phyloP scores from a whole-genome alignment of 2,113 vertebrate species.

The Deroptyus accipitrinus region DNA sequence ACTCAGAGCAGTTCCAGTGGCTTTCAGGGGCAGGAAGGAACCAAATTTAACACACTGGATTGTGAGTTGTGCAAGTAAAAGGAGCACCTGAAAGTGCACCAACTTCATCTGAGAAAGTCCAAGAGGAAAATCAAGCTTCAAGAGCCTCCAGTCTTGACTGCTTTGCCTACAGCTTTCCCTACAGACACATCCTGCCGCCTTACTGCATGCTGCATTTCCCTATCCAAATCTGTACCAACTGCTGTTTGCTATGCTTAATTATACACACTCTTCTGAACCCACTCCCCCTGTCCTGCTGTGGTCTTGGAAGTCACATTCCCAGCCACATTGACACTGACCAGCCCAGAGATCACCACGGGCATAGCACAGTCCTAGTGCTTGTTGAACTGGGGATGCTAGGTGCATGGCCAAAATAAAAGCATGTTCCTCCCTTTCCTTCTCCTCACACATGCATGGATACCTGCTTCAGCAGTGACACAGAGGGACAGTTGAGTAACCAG shows the following conservation, averaged over 20 bases:
- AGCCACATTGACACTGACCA: neutral
- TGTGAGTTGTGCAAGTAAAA: neutral
- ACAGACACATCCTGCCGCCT: neutral
- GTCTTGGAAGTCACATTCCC: neutral
- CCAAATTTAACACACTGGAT: neutral
- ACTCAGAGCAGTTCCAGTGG: neutral
- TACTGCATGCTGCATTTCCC: rapidly evolving
- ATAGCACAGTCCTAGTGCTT: neutral
- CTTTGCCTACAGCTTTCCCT: neutral
- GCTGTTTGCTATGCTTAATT: neutral
- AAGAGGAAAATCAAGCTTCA: neutral
- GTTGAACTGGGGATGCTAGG: neutral
- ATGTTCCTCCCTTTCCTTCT: neutral
- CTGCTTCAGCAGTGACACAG: neutral
- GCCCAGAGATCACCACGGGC: neutral
- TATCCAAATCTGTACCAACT: neutral
- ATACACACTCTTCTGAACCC: neutral
- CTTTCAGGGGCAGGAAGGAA: neutral
- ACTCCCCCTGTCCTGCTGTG: too few relatives aligned
- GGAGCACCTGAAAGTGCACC: neutral
- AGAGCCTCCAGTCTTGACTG: neutral
- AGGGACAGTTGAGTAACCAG: neutral
- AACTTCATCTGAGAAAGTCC: neutral
- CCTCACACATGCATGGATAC: neutral
- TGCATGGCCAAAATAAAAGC: neutral